Percentiles rank a stretch among this genome's conserved stretches.
phyloP scores from a whole-genome alignment of 30 jellyfish, hydroid and myxozoan species.

The Rhopilema esculentum region DNA sequence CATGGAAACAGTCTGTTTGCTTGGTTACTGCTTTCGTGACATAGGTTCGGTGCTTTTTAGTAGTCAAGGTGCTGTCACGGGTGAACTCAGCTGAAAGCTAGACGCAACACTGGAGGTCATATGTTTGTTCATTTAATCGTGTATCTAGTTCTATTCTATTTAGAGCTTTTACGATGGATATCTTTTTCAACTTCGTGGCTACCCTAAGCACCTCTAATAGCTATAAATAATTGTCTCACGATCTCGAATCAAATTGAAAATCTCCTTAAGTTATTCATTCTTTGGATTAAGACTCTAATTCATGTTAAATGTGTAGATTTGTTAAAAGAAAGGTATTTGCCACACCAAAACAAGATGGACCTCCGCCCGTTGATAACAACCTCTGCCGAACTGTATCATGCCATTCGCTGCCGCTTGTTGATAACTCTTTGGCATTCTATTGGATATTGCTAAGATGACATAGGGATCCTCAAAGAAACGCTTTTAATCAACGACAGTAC shows the following conservation, averaged over 20 bases:
- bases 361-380: neutral
- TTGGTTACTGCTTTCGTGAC: neutral
- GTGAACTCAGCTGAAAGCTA: neutral
- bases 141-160: neutral
- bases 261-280: neutral
- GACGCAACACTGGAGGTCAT: neutral
- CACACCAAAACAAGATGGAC: neutral
- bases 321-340: neutral
- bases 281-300: neutral
- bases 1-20: neutral
- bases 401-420: neutral
- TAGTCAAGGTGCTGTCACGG: neutral
- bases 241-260: neutral
- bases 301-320: neutral
- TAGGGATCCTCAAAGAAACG: too few relatives aligned
- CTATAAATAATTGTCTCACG: neutral
- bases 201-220: neutral
- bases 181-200: neutral
- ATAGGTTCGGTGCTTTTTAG: neutral
- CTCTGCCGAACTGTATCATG: neutral
- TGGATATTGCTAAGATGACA: too few relatives aligned
- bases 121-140: neutral
- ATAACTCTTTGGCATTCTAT: neutral
- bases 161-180: neutral
- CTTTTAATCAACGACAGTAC: too few relatives aligned